phyloP scores from a whole-genome alignment of 2,888 invertebrate species.

The Lumbricus terrestris region DNA sequence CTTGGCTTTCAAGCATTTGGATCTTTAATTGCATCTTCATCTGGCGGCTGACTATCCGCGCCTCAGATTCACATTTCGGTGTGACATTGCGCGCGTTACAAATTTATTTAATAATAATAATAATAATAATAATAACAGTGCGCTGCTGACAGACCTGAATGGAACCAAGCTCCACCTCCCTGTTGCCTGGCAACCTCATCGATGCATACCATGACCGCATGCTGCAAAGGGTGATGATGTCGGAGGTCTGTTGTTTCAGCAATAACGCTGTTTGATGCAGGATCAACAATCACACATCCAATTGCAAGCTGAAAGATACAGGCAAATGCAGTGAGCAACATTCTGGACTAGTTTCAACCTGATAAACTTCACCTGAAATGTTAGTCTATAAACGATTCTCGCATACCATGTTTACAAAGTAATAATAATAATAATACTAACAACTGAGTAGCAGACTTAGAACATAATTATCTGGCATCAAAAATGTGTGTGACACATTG shows the following conservation, averaged over 20 bases:
- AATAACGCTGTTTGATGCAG: constrained; percentile 69
- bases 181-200: constrained; percentile 82
- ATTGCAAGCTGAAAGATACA: constrained; percentile 21
- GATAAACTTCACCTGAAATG: neutral
- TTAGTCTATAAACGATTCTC: neutral
- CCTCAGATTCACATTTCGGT: too few relatives aligned
- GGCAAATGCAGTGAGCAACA: neutral
- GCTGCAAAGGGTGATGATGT: constrained; percentile 71
- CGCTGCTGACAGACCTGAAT: constrained; percentile 8
- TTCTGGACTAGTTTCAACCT: neutral
- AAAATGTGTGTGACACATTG: neutral
- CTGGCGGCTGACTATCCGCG: too few relatives aligned
- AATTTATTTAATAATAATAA: too few relatives aligned
- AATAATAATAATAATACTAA: too few relatives aligned
- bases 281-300: constrained; percentile 68
- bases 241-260: constrained; percentile 65
- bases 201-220: constrained; percentile 80
- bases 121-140: too few relatives aligned
- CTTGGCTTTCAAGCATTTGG: too few relatives aligned
- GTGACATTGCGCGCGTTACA: too few relatives aligned
- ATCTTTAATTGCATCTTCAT: too few relatives aligned
- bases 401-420: neutral
- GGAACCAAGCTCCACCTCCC: constrained; percentile 64
- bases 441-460: neutral
- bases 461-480: neutral